A percentile compares a stretch with the other conserved stretches of the same genome.
phyloP scores from a whole-genome alignment of 2,797 vertebrate species.

The Pristis pectinata region DNA sequence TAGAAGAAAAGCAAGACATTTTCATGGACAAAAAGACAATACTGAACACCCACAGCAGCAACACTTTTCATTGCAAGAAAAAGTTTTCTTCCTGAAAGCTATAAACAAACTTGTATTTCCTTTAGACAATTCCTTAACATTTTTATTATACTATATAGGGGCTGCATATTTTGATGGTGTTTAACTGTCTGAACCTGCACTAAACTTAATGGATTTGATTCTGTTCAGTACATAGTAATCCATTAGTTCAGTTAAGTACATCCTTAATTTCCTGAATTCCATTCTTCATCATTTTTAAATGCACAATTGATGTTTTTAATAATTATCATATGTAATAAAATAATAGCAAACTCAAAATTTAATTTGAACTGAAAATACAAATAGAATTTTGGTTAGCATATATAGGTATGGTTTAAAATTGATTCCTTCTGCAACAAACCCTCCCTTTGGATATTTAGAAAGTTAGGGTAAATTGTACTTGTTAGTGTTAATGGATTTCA shows the following conservation, averaged over 20 bases:
- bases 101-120: background rate
- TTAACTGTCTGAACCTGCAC: background rate
- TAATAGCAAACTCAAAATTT: background rate
- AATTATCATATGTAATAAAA: background rate
- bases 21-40: background rate
- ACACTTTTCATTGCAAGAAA: background rate
- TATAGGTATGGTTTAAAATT: background rate
- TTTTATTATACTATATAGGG: background rate
- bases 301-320: background rate
- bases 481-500: background rate
- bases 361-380: background rate
- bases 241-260: background rate
- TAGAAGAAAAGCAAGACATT: background rate
- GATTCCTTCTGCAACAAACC: background rate
- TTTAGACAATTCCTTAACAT: background rate
- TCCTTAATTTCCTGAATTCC: background rate
- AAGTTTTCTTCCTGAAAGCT: background rate
- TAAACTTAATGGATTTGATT: background rate
- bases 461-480: background rate
- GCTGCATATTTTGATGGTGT: background rate
- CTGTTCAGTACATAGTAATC: background rate
- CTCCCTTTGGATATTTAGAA: background rate
- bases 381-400: background rate
- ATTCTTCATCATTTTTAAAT: background rate
- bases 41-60: background rate